Base-by-base conservation (phyloP, 2,888 invertebrate species). In the Microchrysa polita region DNA sequence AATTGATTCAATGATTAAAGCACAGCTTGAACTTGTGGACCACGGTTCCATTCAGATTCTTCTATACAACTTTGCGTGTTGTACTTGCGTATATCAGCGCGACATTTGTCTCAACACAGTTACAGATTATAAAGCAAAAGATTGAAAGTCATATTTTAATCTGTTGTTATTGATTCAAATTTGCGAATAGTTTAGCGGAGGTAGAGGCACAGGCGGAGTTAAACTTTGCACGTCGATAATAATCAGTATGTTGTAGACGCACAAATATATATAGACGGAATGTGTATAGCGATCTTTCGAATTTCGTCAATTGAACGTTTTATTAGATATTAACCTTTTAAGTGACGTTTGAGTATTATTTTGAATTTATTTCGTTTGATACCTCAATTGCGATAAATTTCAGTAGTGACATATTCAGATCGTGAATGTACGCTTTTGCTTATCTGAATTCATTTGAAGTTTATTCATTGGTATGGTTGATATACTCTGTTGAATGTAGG, bases 1-100 rank as follows among this genome's bases (percentile, higher is more conserved):
- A n/a, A 61, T 61, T 61, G 27, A 40, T 18, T 40, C 34, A 61
- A 61, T 42, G 18, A 61, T 61, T 23, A n/a, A 61, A 16, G 59
- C 61, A 23, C 40, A 34, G 61, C 40, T 34, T 61, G 61, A 61
- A 27, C 59, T 34, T 34, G 27, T 34, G 27, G 27, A 48, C 48
- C 14, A 48, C 14, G 12, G 16, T n/a, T 12, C 48, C 48, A 48
- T 48, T 48, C 48, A 48, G 5, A 48, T 12, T 48, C 48, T 12
- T n/a, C n/a, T n/a, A n/a, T n/a, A n/a, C 10, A n/a, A 48, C 5
- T n/a, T 48, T 5, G 12, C 48, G 48, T n/a, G 48, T n/a, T n/a
- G n/a, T n/a, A n/a, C n/a, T n/a, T n/a, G n/a, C 2, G 27, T 34
- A 34, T 34, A 34, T 34, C 27, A 34, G 27, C 48, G 7, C 42